These are phyloP conservation scores for Phoenicopterus ruber DNA, from an alignment of 2,113 vertebrate genomes.

Conservation along the genomic window DNA sequence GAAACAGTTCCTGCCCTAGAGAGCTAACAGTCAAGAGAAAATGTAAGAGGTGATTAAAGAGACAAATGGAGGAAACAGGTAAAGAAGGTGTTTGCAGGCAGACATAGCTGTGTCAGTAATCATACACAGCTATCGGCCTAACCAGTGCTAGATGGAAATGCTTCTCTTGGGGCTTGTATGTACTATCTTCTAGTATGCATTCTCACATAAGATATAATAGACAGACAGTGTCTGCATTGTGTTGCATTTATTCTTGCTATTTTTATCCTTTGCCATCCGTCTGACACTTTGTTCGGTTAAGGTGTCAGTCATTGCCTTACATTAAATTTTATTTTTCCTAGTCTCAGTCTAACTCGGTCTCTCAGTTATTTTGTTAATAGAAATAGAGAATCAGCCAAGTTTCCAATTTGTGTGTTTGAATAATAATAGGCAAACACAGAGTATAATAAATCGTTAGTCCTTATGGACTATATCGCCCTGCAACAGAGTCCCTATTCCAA, in stretches of 20 bases:
- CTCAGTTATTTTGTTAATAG: slow-evolving; percentile 2
- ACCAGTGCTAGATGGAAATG: background rate
- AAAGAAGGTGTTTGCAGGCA: background rate
- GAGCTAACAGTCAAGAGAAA: background rate
- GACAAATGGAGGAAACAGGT: background rate
- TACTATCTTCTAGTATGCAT: background rate
- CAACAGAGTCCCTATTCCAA: background rate
- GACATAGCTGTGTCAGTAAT: background rate
- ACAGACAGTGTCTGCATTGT: background rate
- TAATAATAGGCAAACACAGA: background rate
- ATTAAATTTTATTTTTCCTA: background rate
- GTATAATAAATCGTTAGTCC: slow-evolving; percentile 2
- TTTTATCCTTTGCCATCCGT: background rate
- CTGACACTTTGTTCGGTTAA: background rate
- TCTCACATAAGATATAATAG: background rate
- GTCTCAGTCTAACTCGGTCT: background rate
- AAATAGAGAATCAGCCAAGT: background rate
- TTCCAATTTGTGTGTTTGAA: background rate
- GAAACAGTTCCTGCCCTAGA: background rate
- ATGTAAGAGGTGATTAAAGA: background rate
- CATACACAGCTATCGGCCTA: background rate
- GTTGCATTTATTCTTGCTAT: slow-evolving; percentile 11
- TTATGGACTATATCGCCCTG: background rate
- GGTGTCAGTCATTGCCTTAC: background rate
- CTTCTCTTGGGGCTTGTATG: background rate